Percentiles rank a stretch among this genome's conserved stretches.
phyloP scores from a whole-genome alignment of 2,113 vertebrate genomes.

The Camelus bactrianus region DNA sequence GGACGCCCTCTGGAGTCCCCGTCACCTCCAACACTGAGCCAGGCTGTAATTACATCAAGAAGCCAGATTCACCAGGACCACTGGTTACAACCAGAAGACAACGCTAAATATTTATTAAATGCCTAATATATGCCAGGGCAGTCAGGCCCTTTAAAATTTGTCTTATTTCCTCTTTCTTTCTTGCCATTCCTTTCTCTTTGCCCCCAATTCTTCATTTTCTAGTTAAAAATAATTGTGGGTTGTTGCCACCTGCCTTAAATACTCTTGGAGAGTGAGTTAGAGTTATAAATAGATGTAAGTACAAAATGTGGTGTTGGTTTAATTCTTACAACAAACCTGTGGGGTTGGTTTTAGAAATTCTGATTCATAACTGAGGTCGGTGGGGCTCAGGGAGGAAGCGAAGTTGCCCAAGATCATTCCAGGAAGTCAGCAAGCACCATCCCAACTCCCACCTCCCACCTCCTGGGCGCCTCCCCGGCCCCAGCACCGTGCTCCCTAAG shows the following conservation, averaged over 20 bases:
- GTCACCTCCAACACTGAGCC: background rate
- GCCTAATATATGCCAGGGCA: fast-evolving
- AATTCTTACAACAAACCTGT: conserved; percentile 52
- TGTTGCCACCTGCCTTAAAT: conserved; percentile 24
- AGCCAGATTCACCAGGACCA: background rate
- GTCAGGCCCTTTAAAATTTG: background rate
- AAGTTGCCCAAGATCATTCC: conserved; percentile 50
- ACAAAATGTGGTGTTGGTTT: background rate
- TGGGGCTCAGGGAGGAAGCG: background rate
- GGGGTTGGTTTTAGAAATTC: conserved; percentile 48
- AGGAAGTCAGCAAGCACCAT: background rate
- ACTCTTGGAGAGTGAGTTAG: conserved; percentile 33
- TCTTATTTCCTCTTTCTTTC: background rate
- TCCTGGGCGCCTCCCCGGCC: background rate
- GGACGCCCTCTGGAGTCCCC: background rate
- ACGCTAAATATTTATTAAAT: background rate
- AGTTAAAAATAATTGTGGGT: conserved; percentile 29
- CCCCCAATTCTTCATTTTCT: conserved; percentile 36
- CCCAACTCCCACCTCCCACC: background rate
- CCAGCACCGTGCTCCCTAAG: background rate
- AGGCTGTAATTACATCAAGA: background rate
- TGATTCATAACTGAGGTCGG: conserved; percentile 39
- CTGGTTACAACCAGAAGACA: background rate
- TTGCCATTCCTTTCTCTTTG: background rate
- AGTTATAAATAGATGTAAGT: conserved; percentile 53